Evolutionary conservation across 2,888 invertebrate species (phyloP).

Genomic region (Xanthostigma xanthostigma): DNA sequence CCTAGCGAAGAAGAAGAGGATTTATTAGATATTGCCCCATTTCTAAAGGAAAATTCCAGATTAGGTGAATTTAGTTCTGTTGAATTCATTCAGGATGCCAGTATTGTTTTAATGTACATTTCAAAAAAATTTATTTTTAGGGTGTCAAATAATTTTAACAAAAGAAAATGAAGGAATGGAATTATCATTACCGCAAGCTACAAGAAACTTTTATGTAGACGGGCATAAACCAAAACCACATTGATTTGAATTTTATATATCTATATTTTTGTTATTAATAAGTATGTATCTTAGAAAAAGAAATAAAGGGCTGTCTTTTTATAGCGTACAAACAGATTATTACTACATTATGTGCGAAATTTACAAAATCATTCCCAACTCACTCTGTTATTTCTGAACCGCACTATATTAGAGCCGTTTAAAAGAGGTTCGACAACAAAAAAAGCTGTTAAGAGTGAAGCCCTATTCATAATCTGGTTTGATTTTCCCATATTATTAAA

Average conservation of each 20-base stretch:
- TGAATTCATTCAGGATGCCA: neutral
- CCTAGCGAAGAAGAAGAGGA: conserved; percentile 93
- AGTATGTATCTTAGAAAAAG: no score
- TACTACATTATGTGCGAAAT: no score
- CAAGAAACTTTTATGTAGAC: conserved; percentile 94
- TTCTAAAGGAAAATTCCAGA: conserved; percentile 87
- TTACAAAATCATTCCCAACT: no score
- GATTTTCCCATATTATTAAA: no score
- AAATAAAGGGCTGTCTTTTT: no score
- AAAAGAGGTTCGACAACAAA: no score
- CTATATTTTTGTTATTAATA: no score
- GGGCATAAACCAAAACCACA: conserved; percentile 93
- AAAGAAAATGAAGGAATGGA: conserved; percentile 81
- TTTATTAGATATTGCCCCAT: conserved; percentile 90
- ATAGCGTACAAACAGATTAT: no score
- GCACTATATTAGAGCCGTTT: no score
- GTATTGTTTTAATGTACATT: neutral
- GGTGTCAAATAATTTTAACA: conserved; percentile 80
- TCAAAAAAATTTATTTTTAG: conserved; percentile 27
- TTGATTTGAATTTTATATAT: conserved; percentile 28
- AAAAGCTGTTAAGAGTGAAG: no score
- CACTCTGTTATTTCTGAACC: no score
- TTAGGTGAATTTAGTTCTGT: conserved; percentile 38
- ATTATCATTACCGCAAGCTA: conserved; percentile 69
- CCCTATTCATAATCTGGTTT: no score